Conservation (phyloP, 2,888 invertebrate species). For the Pachycephus smyrnensis region DNA sequence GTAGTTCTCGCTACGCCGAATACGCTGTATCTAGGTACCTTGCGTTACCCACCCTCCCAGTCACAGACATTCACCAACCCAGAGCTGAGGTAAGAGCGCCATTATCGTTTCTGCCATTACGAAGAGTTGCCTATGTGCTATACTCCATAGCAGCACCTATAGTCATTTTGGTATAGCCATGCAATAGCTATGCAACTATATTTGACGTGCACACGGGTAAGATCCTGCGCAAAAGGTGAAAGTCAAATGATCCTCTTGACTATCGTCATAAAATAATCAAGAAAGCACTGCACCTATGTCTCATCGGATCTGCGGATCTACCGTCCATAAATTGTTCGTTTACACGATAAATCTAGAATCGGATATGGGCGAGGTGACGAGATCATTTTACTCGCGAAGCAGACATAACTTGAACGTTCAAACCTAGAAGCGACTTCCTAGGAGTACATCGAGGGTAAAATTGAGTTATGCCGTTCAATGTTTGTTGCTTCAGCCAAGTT, state of each 20-base stretch:
- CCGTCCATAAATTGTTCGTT: neutral
- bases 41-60: neutral
- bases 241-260: neutral
- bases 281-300: neutral
- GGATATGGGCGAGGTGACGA: neutral
- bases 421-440: neutral
- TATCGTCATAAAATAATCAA: neutral
- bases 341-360: neutral
- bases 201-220: too few species aligned
- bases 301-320: neutral
- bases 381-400: neutral
- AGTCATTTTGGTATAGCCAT: neutral
- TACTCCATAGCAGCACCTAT: neutral
- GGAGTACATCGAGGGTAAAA: constrained; percentile 18
- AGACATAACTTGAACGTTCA: neutral
- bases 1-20: constrained; percentile 3
- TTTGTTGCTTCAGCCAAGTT: constrained; percentile 53
- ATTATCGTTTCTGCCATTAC: neutral
- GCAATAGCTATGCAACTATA: neutral
- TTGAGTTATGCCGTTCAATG: constrained; percentile 27
- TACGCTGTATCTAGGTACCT: neutral
- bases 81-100: neutral
- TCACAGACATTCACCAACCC: neutral
- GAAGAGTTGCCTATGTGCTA: neutral
- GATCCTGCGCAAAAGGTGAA: neutral